These are phyloP conservation scores for Drosophila cardini DNA, from an alignment of 1,140 invertebrate species.

Conservation along the genomic window DNA sequence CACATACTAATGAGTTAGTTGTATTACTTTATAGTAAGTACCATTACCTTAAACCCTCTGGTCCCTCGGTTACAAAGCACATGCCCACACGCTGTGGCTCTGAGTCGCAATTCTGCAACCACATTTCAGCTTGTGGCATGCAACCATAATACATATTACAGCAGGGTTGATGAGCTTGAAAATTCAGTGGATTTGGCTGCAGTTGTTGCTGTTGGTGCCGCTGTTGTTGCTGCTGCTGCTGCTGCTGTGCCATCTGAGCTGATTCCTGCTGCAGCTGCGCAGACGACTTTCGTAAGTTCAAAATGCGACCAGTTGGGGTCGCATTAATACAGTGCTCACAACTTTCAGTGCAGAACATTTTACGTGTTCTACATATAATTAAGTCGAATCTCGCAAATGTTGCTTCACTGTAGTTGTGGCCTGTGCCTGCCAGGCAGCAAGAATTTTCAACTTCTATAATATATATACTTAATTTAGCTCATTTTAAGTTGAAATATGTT, in stretches of 20 bases:
- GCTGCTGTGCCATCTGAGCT: constrained; percentile 6
- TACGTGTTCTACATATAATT: not conserved
- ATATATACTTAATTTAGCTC: constrained; percentile 38
- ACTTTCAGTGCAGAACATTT: constrained; percentile 63
- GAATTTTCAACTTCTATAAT: not conserved
- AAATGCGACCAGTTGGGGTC: constrained; percentile 24
- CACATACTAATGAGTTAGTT: not conserved
- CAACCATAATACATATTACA: constrained; percentile 35
- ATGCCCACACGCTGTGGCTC: constrained; percentile 49
- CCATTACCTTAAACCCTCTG: constrained; percentile 63
- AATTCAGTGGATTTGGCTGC: not conserved
- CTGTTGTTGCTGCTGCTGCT: constrained; percentile 15
- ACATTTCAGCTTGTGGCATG: constrained; percentile 2
- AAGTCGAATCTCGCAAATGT: not conserved
- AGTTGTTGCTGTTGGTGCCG: not conserved
- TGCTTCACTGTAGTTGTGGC: constrained; percentile 8
- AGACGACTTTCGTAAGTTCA: not conserved
- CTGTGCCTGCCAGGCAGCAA: constrained; percentile 19
- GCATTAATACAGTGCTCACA: constrained; percentile 54
- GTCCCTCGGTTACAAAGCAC: constrained; percentile 63
- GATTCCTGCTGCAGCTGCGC: not conserved
- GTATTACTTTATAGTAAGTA: not conserved
- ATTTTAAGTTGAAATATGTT: constrained; percentile 35
- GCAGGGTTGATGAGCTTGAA: not conserved
- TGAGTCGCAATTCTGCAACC: constrained; percentile 8